A percentile compares a stretch with the other conserved stretches of the same genome.
Evolutionary conservation across 1,140 invertebrate species (phyloP).

Genomic region (Dysdera silvatica): DNA sequence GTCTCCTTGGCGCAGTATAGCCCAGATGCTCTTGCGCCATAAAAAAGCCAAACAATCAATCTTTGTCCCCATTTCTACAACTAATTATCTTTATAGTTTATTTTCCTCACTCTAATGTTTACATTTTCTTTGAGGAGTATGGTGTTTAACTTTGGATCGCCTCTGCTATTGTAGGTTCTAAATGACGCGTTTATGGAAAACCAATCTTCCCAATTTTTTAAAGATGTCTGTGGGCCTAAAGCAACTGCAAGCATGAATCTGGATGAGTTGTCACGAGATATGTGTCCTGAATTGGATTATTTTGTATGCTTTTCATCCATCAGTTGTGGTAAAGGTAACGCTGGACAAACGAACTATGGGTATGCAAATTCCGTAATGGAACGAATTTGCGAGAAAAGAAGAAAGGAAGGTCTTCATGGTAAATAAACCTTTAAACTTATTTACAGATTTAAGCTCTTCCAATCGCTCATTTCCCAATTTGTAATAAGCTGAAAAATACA

Average conservation of each 20-base stretch:
- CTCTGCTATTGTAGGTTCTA: no score
- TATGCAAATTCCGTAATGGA: conserved; percentile 94
- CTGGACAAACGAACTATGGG: conserved; percentile 90
- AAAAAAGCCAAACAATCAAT: no score
- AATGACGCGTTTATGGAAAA: conserved; percentile 81
- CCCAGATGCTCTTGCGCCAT: no score
- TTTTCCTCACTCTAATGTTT: no score
- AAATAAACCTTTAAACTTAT: background rate
- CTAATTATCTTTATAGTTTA: no score
- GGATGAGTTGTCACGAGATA: conserved; percentile 61
- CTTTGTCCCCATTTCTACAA: no score
- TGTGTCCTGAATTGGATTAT: conserved; percentile 72
- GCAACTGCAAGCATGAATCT: conserved; percentile 60
- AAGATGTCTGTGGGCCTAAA: conserved; percentile 54
- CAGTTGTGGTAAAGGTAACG: conserved; percentile 85
- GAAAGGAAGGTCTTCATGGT: conserved; percentile 23
- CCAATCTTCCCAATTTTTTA: conserved; percentile 68
- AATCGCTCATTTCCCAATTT: no score
- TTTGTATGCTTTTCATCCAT: conserved; percentile 94
- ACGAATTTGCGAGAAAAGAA: conserved; percentile 54
- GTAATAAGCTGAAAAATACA: no score
- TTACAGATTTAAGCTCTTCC: no score
- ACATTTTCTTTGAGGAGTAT: no score
- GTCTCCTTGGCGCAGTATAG: no score
- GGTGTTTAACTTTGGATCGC: no score